A percentile compares a stretch with the other conserved stretches of the same genome.
Conservation (phyloP, 2,797 vertebrate species). For the Myripristis murdjan region DNA sequence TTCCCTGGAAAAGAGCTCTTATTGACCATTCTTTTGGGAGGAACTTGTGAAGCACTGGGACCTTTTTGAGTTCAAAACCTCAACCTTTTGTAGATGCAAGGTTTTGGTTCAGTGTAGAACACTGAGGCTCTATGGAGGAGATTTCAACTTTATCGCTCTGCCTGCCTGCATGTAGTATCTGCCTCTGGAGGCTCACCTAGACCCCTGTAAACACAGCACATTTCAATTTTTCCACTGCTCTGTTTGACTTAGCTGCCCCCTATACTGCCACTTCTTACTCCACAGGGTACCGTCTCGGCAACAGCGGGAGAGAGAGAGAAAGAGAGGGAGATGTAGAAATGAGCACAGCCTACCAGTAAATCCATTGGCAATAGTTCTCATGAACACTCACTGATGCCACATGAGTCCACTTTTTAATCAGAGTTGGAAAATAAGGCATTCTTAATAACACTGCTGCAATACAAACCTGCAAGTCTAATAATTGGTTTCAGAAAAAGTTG, state of each 20-base stretch:
- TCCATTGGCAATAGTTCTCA: conserved; percentile 11
- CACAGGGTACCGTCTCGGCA: conserved; percentile 7
- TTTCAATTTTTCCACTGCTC: conserved; percentile 59
- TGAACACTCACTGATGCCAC: conserved; percentile 1
- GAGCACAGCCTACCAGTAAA: conserved; percentile 22
- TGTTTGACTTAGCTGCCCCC: conserved; percentile 24
- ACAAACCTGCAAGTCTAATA: conserved; percentile 30
- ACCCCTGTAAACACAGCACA: conserved; percentile 52
- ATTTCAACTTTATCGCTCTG: conserved; percentile 23
- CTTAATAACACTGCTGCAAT: conserved; percentile 18
- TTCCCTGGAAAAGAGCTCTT: neutral
- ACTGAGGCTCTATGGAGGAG: conserved; percentile 44
- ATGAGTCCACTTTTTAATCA: conserved; percentile 30
- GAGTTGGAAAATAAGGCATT: conserved; percentile 26
- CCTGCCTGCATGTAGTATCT: conserved; percentile 22
- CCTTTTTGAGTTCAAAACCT: conserved; percentile 16
- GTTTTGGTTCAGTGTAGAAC: conserved; percentile 49
- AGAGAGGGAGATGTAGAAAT: conserved; percentile 2
- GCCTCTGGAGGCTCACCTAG: conserved; percentile 41
- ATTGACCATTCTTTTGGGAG: neutral
- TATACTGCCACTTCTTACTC: conserved; percentile 36
- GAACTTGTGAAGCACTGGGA: neutral
- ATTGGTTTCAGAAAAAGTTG: conserved; percentile 50
- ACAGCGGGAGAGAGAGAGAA: conserved; percentile 5
- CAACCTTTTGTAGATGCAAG: conserved; percentile 20